phyloP scores from a whole-genome alignment of 2,888 invertebrate genomes.

The Synergus gifuensis region DNA sequence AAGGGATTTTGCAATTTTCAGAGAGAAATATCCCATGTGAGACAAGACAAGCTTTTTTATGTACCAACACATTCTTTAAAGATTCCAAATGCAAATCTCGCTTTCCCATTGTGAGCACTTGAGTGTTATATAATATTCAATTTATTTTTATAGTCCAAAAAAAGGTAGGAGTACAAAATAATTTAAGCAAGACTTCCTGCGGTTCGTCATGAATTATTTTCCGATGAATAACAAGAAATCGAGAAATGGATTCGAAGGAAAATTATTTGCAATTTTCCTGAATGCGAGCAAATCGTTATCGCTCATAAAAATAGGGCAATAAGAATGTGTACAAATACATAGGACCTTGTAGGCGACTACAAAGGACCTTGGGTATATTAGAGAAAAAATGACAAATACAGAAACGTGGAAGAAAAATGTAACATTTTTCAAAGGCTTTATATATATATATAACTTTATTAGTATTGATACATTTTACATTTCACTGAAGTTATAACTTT shows the following conservation, averaged over 20 bases:
- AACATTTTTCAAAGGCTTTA: not conserved
- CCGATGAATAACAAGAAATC: not conserved
- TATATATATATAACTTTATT: not conserved
- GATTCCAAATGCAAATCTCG: not conserved
- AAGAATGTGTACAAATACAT: too few species aligned
- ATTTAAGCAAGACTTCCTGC: too few species aligned
- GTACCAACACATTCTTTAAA: not conserved
- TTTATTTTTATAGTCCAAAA: too few species aligned
- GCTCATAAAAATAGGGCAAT: too few species aligned
- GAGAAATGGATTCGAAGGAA: not conserved
- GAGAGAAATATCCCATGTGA: not conserved
- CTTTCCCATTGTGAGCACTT: too few species aligned
- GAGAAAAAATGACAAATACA: too few species aligned
- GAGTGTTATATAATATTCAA: too few species aligned
- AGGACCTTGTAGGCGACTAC: too few species aligned
- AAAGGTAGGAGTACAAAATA: too few species aligned
- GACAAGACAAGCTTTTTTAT: not conserved
- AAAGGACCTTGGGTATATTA: too few species aligned
- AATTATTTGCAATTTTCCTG: not conserved
- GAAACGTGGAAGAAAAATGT: not conserved
- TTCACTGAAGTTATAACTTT: too few species aligned
- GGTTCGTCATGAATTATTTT: not conserved
- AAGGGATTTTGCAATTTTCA: slow-evolving; percentile 5
- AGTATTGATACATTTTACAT: too few species aligned
- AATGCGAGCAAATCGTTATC: not conserved